Conservation (phyloP, 2,888 invertebrate species). For the Lottia scabra region DNA sequence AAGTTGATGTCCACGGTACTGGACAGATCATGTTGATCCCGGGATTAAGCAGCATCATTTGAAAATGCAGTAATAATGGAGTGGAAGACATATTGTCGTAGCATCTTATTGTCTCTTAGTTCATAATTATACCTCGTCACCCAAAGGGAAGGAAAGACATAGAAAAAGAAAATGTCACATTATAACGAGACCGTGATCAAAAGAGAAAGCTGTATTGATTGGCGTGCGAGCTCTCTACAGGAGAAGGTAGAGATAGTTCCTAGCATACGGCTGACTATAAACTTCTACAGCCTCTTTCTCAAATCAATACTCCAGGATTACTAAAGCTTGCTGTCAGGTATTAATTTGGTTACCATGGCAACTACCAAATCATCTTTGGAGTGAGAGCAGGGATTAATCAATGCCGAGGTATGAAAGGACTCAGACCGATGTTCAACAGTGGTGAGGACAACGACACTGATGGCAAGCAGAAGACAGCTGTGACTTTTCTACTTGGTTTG, state of each 20-base stretch:
- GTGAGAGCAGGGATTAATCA: conserved; percentile 17
- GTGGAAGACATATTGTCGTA: neutral
- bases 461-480: too few species aligned
- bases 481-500: too few species aligned
- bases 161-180: neutral
- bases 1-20: too few species aligned
- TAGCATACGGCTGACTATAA: too few species aligned
- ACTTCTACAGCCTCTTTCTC: too few species aligned
- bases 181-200: neutral
- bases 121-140: conserved; percentile 3
- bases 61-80: too few species aligned
- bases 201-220: neutral
- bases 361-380: conserved; percentile 36
- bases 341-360: conserved; percentile 35
- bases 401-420: neutral
- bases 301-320: neutral
- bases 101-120: neutral
- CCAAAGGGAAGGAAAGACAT: neutral
- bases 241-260: neutral
- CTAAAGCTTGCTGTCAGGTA: conserved; percentile 2
- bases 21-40: too few species aligned
- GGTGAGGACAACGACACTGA: too few species aligned
- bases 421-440: too few species aligned
- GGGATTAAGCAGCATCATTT: too few species aligned
- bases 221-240: neutral